Conservation (phyloP, 2,797 vertebrate genomes). For the Pachyuromys duprasi region DNA sequence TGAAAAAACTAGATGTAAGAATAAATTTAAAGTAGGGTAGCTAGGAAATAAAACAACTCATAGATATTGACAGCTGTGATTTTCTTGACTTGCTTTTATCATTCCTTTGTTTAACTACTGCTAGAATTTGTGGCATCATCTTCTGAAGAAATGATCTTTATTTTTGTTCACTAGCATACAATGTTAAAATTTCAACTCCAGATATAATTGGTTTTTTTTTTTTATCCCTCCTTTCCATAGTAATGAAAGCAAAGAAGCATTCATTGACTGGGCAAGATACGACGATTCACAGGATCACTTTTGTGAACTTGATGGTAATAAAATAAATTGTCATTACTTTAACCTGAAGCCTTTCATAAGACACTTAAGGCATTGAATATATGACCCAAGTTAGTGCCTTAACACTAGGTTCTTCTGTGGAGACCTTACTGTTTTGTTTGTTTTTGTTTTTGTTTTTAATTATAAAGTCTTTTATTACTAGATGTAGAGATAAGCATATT, state of each 20-base stretch:
- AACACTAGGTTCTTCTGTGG: background rate
- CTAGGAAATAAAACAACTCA: conserved; percentile 45
- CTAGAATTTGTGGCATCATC: conserved; percentile 44
- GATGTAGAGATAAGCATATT: too few species aligned
- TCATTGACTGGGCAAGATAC: conserved; percentile 97
- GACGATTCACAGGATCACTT: conserved; percentile 98
- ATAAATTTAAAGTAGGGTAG: conserved; percentile 19
- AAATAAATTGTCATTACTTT: conserved; percentile 74
- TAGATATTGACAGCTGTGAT: conserved; percentile 9
- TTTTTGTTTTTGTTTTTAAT: too few species aligned
- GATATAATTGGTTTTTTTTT: conserved; percentile 67
- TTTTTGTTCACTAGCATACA: conserved; percentile 52
- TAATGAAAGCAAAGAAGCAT: conserved; percentile 96
- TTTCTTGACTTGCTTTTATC: conserved; percentile 34
- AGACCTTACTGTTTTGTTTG: conserved; percentile 3
- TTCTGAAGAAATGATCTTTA: conserved; percentile 31
- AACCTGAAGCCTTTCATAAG: conserved; percentile 23
- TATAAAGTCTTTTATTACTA: too few species aligned
- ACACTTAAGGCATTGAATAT: background rate
- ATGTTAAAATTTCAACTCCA: conserved; percentile 29
- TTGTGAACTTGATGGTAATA: conserved; percentile 96
- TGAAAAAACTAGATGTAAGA: background rate
- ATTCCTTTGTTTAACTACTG: conserved; percentile 30
- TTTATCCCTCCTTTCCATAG: conserved; percentile 84
- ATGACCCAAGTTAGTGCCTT: background rate